Evolutionary conservation across 1,140 invertebrate species (phyloP), one percentile per base, ranked within the genome.

Genomic region (Lamellibrachia luymesi): DNA sequence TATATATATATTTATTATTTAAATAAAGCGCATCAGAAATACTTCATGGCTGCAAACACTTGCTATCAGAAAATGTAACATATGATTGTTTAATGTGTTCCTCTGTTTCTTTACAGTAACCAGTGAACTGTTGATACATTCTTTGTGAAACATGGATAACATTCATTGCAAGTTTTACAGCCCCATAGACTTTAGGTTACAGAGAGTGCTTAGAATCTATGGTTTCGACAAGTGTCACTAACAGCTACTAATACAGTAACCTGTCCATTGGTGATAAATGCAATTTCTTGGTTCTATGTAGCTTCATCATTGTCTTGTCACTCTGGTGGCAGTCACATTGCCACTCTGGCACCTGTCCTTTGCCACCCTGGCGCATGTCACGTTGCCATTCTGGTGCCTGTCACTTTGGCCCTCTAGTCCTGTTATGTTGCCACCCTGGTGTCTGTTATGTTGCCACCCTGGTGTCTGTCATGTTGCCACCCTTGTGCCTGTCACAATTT

Each of bases 401-500:
- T 38, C 38, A 38, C 38, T 38, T 38, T 38, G 38, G 38, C 38
- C 38, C 38, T 38, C 38, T 38, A 38, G 38, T 38, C 38, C 38
- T 38, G 38, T 38, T 1, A 38, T 38, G 38, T 38, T 38, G 38
- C 38, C 38, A 38, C 38, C 38, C 38, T 38, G 38, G 38, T 38
- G 38, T 38, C 38, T 38, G 38, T 38, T 1, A 38, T 38, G 38
- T 38, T 38, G 38, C 38, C 38, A 38, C 38, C 38, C 38, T 38
- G 38, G 38, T 38, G 38, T 38, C 38, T 38, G 38, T 38, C 38
- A 38, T 38, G 38, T 38, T 38, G 38, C 38, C 38, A 13, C 17
- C 27, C 50, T 51, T 13, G 22, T 22, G 6, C n/a, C 49, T 27
- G 50, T 92, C 92, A 93, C 50, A 95, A 92, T 95, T 97, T 97